Percentiles rank a stretch among this genome's conserved stretches.
These are phyloP conservation scores for Drosophila leontia DNA, from an alignment of 1,140 invertebrate genomes.

Conservation along the genomic window DNA sequence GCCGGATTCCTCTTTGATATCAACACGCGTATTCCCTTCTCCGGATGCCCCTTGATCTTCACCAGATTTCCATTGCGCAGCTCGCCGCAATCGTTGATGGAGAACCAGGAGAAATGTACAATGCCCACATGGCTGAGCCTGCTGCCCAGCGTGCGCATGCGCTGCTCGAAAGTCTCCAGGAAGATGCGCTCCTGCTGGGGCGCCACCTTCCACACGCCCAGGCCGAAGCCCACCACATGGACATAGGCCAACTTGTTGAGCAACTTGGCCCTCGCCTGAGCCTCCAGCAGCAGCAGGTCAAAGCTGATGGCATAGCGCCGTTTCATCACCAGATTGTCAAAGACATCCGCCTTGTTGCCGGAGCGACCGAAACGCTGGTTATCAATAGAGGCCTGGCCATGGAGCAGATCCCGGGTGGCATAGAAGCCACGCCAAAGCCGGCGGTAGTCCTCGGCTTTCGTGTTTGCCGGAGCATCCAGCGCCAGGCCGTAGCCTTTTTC, in stretches of 20 bases:
- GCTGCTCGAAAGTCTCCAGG: slow-evolving; percentile 76
- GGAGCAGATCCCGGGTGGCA: slow-evolving; percentile 51
- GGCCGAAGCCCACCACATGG: slow-evolving; percentile 80
- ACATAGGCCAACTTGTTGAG: slow-evolving; percentile 62
- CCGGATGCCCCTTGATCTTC: slow-evolving; percentile 51
- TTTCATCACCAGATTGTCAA: slow-evolving; percentile 79
- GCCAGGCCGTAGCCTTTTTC: slow-evolving; percentile 85
- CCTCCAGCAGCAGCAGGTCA: slow-evolving; percentile 72
- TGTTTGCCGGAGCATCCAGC: slow-evolving; percentile 7
- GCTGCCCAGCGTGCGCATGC: slow-evolving; percentile 58
- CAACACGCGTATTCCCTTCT: slow-evolving; percentile 63
- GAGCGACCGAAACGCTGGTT: slow-evolving; percentile 55
- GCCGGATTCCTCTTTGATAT: slow-evolving; percentile 78
- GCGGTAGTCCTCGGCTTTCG: slow-evolving; percentile 56
- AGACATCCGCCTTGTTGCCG: slow-evolving; percentile 62
- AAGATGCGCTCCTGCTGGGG: slow-evolving; percentile 80
- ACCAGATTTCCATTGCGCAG: slow-evolving; percentile 59
- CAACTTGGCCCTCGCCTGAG: slow-evolving; percentile 48
- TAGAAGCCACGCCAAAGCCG: slow-evolving; percentile 70
- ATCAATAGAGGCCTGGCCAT: slow-evolving; percentile 50
- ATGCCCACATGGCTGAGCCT: slow-evolving; percentile 62
- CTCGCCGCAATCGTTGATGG: slow-evolving; percentile 40
- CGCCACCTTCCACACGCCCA: slow-evolving; percentile 79
- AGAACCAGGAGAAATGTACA: slow-evolving; percentile 83
- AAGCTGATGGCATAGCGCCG: slow-evolving; percentile 78